Evolutionary conservation across 2,888 invertebrate species (phyloP).

Genomic region (Synergus japonicus): DNA sequence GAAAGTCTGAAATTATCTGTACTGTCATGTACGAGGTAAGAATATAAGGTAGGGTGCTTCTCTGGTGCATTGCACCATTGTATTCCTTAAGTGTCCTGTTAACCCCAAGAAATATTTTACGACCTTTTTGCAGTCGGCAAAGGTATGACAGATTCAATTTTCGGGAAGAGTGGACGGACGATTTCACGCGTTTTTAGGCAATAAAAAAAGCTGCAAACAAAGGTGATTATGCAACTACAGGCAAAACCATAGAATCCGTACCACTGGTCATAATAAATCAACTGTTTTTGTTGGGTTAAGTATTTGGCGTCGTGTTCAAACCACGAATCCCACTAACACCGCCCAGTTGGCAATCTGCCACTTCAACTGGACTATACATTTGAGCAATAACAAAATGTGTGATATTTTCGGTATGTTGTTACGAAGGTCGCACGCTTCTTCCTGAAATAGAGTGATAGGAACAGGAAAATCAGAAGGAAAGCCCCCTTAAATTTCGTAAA

Average conservation of each 20-base stretch:
- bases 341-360: constrained; percentile 68
- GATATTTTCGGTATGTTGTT: constrained; percentile 58
- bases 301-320: constrained; percentile 66
- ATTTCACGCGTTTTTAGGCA: constrained; percentile 7
- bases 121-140: neutral
- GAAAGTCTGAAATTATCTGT: neutral
- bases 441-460: neutral
- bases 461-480: too few species aligned
- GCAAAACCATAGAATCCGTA: constrained; percentile 63
- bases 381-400: constrained; percentile 66
- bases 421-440: constrained; percentile 48
- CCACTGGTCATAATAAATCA: constrained; percentile 68
- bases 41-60: neutral
- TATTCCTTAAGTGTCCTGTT: neutral
- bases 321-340: constrained; percentile 69
- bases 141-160: neutral
- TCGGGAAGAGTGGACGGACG: neutral
- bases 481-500: too few species aligned
- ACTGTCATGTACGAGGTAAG: neutral
- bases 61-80: constrained; percentile 10
- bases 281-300: constrained; percentile 67
- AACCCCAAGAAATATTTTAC: constrained; percentile 16
- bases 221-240: constrained; percentile 49
- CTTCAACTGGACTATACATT: constrained; percentile 61
- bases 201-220: constrained; percentile 26